A percentile compares a stretch with the other conserved stretches of the same genome.
These are phyloP conservation scores for Gulo gulo DNA, from an alignment of 2,113 vertebrate species.

Conservation along the genomic window DNA sequence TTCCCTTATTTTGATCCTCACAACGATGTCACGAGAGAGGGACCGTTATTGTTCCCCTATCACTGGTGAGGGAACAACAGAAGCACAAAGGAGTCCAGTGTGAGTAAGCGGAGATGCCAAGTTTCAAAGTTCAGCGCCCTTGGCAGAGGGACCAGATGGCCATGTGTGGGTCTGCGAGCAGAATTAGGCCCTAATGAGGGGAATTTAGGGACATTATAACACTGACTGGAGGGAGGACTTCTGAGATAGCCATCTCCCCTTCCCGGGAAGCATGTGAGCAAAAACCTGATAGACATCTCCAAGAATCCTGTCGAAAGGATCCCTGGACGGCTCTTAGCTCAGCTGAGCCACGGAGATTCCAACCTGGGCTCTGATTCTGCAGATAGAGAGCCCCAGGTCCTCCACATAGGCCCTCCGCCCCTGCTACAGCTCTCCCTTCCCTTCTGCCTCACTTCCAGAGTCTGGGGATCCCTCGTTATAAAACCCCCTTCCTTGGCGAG, in stretches of 20 bases:
- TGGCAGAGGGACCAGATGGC: neutral
- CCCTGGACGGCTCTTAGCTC: neutral
- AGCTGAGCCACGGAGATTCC: neutral
- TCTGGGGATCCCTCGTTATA: neutral
- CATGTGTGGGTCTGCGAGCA: neutral
- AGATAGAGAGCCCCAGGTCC: neutral
- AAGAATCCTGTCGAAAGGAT: neutral
- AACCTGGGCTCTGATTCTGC: neutral
- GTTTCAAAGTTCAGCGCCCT: neutral
- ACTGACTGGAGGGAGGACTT: neutral
- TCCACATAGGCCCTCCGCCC: neutral
- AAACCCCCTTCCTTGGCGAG: too few relatives aligned
- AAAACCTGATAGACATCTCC: neutral
- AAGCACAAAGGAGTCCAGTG: neutral
- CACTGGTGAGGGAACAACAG: neutral
- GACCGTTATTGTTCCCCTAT: neutral
- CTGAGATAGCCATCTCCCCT: neutral
- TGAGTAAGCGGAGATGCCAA: neutral
- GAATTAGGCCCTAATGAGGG: neutral
- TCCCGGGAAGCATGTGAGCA: neutral
- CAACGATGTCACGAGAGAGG: neutral
- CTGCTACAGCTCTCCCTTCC: neutral
- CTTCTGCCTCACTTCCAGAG: neutral
- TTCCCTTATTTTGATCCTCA: neutral
- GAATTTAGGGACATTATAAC: neutral